Base-by-base conservation (phyloP, 2,888 invertebrate species). In the Cataglyphis cursor region DNA sequence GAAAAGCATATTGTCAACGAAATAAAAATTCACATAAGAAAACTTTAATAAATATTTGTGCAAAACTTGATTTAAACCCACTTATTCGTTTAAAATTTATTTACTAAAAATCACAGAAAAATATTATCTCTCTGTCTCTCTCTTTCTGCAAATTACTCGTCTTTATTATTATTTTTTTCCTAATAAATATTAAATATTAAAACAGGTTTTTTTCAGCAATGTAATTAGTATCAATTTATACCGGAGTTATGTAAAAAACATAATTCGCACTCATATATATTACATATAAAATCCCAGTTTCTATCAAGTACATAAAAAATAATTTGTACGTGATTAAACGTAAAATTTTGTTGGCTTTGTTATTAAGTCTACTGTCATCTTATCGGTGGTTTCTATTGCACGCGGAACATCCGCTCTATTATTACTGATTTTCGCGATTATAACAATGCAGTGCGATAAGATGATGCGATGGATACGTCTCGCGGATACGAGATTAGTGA, bases 401-500 rank as follows among this genome's bases (percentile, higher is more conserved):
- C 59, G 66, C 57, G 65, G 44, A 64, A 24, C 70, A 84, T 84
- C 85, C 85, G 66, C 76, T 68, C 70, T 68, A 87, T 86, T 86
- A 86, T 83, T 83, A 59, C 75, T 57, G 59, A 82, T 83, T 82
- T 86, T 89, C 82, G 73, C 83, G 83, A 84, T 87, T 70, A 61
- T 74, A 81, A 87, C 88, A 89, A 85, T 87, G 82, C 64, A 70
- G 41, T 21, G 81, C 87, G 90, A 89, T 90, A 87, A 88, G 87
- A 85, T 83, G 61, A 73, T 65, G 76, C 62, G 78, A 78, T 85
- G 88, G 90, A 90, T 88, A 84, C 84, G 84, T 85, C 83, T 35
- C 31, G 31, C 31, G 84, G 90, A 87, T 90, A 83, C 87, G 84
- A 86, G 70, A 70, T 66, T 28, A 51, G 12, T 18, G 64, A 70